A percentile compares a stretch with the other conserved stretches of the same genome.
Conservation (phyloP, 2,113 vertebrate genomes). For the Etheostoma spectabile region DNA sequence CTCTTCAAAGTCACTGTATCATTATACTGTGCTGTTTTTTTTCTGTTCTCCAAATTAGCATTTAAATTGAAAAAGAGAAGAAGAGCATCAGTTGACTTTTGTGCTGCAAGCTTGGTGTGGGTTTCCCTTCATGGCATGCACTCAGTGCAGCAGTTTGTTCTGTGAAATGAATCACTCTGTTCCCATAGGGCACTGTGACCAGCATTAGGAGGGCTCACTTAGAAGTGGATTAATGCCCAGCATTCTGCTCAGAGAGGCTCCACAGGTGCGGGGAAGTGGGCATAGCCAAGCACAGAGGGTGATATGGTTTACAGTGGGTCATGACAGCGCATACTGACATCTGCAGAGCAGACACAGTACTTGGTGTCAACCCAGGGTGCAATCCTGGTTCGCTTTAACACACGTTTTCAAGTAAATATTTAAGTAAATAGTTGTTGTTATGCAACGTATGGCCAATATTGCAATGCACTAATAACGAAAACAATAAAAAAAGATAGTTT, state of each 20-base stretch:
- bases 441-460: not conserved
- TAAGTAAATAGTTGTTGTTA: too few species aligned
- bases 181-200: conserved; percentile 50
- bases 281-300: not conserved
- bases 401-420: not conserved
- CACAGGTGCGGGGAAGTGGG: conserved; percentile 32
- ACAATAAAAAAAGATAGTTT: not conserved
- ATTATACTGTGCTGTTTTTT: conserved; percentile 41
- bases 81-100: conserved; percentile 42
- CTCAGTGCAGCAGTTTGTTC: conserved; percentile 41
- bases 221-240: conserved; percentile 57
- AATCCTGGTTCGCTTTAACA: not conserved
- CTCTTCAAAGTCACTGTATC: conserved; percentile 55
- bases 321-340: not conserved
- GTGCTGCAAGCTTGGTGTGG: conserved; percentile 55
- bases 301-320: conserved; percentile 6
- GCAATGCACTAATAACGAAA: not conserved
- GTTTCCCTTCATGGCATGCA: conserved; percentile 39
- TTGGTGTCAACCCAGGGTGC: conserved; percentile 6
- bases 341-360: conserved; percentile 8
- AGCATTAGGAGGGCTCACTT: conserved; percentile 53
- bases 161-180: conserved; percentile 60
- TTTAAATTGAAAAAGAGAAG: conserved; percentile 77
- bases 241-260: conserved; percentile 11
- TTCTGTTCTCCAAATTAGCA: conserved; percentile 71